phyloP scores from a whole-genome alignment of 1,140 invertebrate genomes.

The Zophobas morio region DNA sequence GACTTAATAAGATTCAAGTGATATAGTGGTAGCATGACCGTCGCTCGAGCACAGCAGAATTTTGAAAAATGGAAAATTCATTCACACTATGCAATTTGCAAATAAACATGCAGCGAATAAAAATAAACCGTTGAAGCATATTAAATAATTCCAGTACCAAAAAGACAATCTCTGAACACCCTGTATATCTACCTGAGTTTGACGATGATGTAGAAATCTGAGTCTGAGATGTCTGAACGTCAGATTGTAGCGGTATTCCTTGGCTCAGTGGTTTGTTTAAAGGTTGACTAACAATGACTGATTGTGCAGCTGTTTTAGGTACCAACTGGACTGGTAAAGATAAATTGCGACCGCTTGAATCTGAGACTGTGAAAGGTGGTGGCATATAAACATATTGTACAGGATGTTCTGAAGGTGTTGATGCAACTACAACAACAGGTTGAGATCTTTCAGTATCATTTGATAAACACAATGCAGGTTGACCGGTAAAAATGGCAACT shows the following conservation, averaged over 20 bases:
- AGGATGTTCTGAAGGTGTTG: conserved; percentile 63
- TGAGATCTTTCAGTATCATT: conserved; percentile 58
- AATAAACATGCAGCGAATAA: background rate
- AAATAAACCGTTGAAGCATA: no score
- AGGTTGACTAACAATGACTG: conserved; percentile 70
- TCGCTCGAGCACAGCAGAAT: no score
- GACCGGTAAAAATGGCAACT: conserved; percentile 57
- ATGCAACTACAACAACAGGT: conserved; percentile 64
- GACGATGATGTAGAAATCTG: conserved; percentile 15
- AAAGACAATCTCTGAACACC: background rate
- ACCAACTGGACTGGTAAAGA: conserved; percentile 58
- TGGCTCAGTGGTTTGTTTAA: conserved; percentile 60
- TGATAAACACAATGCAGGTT: conserved; percentile 59
- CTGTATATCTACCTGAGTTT: conserved; percentile 40
- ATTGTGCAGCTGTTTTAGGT: conserved; percentile 65
- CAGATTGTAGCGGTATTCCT: conserved; percentile 11
- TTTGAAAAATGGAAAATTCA: no score
- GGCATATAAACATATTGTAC: conserved; percentile 67
- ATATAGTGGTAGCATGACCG: no score
- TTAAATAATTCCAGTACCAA: background rate
- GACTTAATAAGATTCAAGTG: no score
- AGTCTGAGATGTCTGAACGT: conserved; percentile 2
- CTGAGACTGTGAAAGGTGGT: conserved; percentile 55
- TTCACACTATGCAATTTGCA: no score
- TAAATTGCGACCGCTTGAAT: conserved; percentile 57